A percentile compares a stretch with the other conserved stretches of the same genome.
Conservation (phyloP, 1,140 invertebrate genomes). For the Tetragonula clypearis region DNA sequence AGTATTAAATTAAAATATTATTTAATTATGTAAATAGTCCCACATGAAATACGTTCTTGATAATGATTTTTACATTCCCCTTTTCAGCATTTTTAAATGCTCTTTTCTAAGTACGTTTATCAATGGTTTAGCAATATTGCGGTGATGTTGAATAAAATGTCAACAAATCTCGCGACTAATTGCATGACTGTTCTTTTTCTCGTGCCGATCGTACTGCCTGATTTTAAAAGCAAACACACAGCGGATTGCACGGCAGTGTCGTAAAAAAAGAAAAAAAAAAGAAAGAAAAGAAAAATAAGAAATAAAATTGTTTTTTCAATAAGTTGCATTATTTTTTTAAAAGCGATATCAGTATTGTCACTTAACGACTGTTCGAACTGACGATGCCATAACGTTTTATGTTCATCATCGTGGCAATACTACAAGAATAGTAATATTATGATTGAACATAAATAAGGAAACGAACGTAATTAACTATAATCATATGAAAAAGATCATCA, state of each 20-base stretch:
- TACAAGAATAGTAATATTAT: neutral
- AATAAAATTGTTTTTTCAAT: conserved; percentile 32
- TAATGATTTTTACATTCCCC: conserved; percentile 13
- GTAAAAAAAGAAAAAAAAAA: neutral
- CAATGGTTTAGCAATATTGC: conserved; percentile 20
- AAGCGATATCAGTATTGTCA: neutral
- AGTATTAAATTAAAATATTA: neutral
- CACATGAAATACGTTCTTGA: neutral
- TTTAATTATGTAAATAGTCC: neutral
- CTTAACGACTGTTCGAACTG: neutral
- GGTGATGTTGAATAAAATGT: conserved; percentile 8
- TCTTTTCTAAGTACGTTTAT: neutral
- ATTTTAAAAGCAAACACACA: neutral
- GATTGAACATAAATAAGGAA: neutral
- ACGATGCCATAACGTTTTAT: neutral
- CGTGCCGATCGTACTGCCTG: conserved; percentile 8
- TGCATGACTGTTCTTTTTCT: conserved; percentile 22
- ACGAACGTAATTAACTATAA: neutral
- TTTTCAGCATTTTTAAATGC: neutral
- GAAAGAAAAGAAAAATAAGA: neutral
- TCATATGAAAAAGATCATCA: neutral
- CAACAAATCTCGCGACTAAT: conserved; percentile 15
- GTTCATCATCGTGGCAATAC: neutral
- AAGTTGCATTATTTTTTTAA: conserved; percentile 1
- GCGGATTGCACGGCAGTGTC: neutral